Conservation (phyloP, 2,113 vertebrate genomes). For the Cyrtonyx montezumae region DNA sequence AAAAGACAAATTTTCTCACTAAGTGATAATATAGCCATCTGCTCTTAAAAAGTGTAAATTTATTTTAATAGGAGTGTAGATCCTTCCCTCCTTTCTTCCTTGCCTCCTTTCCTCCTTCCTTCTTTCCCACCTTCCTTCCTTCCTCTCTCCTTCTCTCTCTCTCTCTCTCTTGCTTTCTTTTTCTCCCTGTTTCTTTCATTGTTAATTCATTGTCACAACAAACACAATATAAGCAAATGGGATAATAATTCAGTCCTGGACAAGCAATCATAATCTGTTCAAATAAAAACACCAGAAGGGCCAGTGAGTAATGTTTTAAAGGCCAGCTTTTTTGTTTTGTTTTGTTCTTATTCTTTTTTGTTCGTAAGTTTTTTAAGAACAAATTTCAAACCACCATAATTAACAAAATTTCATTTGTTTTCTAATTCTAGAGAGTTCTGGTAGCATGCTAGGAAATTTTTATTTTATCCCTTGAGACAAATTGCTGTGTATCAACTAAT, state of each 20-base stretch:
- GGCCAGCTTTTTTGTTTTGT: neutral
- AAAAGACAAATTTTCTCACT: slow-evolving; percentile 64
- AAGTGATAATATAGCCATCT: slow-evolving; percentile 65
- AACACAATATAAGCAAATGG: neutral
- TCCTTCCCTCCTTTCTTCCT: no score
- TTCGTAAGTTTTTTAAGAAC: accelerated
- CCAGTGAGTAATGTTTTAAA: neutral
- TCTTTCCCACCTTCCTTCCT: neutral
- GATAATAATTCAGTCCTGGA: neutral
- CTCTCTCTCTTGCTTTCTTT: neutral
- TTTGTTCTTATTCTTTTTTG: neutral
- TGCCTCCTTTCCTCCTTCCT: no score
- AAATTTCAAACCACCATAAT: neutral
- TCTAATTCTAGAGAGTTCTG: neutral
- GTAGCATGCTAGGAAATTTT: neutral
- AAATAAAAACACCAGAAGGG: slow-evolving; percentile 4
- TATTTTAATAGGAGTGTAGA: neutral
- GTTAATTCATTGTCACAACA: neutral
- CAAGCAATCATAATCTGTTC: neutral
- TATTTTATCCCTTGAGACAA: neutral
- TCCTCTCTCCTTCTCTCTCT: neutral
- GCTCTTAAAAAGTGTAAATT: slow-evolving; percentile 50
- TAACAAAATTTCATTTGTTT: neutral
- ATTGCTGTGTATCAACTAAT: neutral
- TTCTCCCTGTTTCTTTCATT: neutral